phyloP scores from a whole-genome alignment of 1,140 invertebrate species.

The Drosophila mojavensis region DNA sequence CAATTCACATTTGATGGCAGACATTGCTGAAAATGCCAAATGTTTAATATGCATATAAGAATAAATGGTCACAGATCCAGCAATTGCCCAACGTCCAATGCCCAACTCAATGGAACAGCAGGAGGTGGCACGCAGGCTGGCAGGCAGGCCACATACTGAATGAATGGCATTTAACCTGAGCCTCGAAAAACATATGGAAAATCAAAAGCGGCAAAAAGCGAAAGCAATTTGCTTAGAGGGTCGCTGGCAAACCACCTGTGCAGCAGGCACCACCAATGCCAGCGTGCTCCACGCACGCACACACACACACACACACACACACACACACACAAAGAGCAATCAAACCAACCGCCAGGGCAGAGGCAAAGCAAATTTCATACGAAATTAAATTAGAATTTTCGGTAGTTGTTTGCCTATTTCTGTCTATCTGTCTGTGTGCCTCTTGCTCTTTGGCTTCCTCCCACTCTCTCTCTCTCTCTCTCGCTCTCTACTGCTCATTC shows the following conservation, averaged over 20 bases:
- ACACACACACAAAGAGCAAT: slow-evolving; percentile 38
- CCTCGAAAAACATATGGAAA: slow-evolving; percentile 37
- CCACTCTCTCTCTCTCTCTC: slow-evolving; percentile 4
- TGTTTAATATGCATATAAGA: slow-evolving; percentile 62
- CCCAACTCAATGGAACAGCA: slow-evolving; percentile 17
- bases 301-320: slow-evolving; percentile 13
- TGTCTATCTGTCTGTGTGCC: slow-evolving; percentile 12
- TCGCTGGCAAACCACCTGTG: slow-evolving; percentile 14
- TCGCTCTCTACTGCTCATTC: slow-evolving; percentile 12
- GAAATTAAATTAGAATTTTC: slow-evolving; percentile 78
- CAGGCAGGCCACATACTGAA: slow-evolving; percentile 13
- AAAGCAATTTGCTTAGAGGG: slow-evolving; percentile 68
- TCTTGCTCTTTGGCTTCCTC: neutral
- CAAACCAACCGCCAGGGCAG: slow-evolving; percentile 22
- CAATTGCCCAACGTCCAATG: neutral
- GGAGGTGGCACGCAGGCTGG: neutral
- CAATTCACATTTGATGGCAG: slow-evolving; percentile 57
- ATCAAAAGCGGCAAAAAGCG: slow-evolving; percentile 68
- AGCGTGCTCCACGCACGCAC: neutral
- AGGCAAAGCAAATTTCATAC: slow-evolving; percentile 61
- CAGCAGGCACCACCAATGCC: neutral
- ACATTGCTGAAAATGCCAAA: slow-evolving; percentile 48
- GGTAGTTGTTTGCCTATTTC: slow-evolving; percentile 47
- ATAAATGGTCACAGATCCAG: slow-evolving; percentile 53
- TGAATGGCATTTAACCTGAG: slow-evolving; percentile 44